These are phyloP conservation scores for Tragelaphus buxtoni DNA, from an alignment of 2,113 vertebrate genomes.

Conservation along the genomic window DNA sequence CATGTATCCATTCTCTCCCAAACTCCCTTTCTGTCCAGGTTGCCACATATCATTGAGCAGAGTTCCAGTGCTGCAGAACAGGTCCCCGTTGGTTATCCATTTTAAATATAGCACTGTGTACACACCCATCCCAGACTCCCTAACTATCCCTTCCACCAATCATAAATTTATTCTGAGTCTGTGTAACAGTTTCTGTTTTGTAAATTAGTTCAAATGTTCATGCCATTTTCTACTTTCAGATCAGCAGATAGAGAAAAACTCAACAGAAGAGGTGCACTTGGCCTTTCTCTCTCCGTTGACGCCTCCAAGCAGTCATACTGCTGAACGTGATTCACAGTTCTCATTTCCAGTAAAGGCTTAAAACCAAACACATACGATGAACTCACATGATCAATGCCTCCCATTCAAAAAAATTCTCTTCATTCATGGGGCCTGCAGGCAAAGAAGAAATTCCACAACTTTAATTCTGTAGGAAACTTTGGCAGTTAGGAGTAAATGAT, in stretches of 20 bases:
- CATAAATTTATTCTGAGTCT: neutral
- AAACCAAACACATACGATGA: neutral
- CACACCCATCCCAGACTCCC: neutral
- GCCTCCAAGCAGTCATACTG: neutral
- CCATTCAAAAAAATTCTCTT: conserved; percentile 99
- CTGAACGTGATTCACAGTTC: neutral
- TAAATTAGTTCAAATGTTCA: neutral
- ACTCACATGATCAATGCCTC: conserved; percentile 99
- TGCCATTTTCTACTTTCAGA: neutral
- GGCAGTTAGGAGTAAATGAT: neutral
- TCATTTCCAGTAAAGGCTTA: neutral
- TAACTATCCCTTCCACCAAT: neutral
- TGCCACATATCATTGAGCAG: neutral
- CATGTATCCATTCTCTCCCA: neutral
- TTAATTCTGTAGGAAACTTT: conserved; percentile 7
- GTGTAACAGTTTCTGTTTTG: neutral
- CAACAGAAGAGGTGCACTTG: accelerated
- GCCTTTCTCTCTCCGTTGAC: neutral
- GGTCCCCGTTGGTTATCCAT: neutral
- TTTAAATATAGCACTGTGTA: neutral
- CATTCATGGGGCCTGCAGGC: conserved; percentile 91
- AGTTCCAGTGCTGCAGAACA: neutral
- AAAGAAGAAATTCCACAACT: neutral
- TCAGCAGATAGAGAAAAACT: neutral
- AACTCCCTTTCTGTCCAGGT: neutral